Conservation (phyloP, 2,113 vertebrate species). For the Pelecanus crispus region DNA sequence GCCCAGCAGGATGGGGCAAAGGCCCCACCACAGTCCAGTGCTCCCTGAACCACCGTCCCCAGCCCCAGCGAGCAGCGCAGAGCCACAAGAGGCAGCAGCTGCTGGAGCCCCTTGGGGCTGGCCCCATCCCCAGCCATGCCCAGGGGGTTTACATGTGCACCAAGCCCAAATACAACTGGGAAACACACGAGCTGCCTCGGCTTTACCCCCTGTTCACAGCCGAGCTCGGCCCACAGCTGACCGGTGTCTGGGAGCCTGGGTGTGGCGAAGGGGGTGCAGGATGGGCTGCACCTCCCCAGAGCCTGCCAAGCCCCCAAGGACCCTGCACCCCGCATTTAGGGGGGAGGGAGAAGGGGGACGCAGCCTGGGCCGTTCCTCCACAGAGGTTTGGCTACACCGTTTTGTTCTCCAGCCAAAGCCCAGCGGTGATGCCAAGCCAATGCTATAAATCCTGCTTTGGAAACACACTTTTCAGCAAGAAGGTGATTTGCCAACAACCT, state of each 20-base stretch:
- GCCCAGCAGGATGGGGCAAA: background rate
- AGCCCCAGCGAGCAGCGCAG: background rate
- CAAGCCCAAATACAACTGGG: background rate
- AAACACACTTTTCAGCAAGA: background rate
- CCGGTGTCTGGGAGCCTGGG: background rate
- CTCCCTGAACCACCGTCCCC: rapidly evolving
- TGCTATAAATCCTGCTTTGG: background rate
- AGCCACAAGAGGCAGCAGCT: background rate
- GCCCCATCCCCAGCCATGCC: background rate
- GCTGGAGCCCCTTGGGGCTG: background rate
- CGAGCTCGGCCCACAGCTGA: background rate
- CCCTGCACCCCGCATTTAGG: rapidly evolving
- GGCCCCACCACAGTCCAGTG: background rate
- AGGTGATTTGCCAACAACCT: background rate
- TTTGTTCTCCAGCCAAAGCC: background rate
- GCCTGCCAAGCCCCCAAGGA: background rate
- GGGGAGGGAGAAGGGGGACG: rapidly evolving
- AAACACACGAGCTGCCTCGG: background rate
- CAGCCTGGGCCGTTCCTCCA: background rate
- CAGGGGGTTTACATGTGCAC: background rate
- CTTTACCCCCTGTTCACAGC: background rate
- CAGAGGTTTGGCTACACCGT: background rate
- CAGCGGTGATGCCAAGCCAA: background rate
- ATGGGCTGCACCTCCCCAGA: background rate
- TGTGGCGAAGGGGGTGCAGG: rapidly evolving